Evolutionary conservation across 2,797 vertebrate genomes (phyloP), one percentile per base, ranked within the genome.

Genomic region (Halcyon chelicuti): DNA sequence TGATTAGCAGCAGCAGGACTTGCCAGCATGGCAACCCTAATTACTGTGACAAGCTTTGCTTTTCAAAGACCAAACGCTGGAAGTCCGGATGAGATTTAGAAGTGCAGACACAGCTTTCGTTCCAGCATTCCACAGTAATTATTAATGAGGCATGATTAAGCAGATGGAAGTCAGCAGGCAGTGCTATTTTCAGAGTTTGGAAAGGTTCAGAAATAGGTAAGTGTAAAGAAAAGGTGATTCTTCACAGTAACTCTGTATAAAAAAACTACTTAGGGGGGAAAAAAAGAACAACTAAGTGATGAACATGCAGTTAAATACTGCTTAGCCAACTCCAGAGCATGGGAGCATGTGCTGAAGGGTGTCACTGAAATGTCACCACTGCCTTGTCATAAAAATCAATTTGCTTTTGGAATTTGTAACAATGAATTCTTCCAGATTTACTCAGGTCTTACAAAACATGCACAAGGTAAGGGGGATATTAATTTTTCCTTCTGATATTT

Each of bases 111-210:
- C 61, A 90, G 82, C 80, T 83, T 61, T 46, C 22, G 47, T 31
- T 73, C 52, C 80, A 90, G 74, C 81, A 88, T 95, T 92, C 92
- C 87, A 12, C 39, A 77, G 33, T 51, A 82, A 88, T 89, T 74
- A 87, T 49, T 79, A 95, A 79, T 40, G 46, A 88, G 44, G 75
- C 75, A 79, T 70, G 78, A 94, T 78, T 75, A 88, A 95, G 66
- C 29, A 93, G 70, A 60, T 1, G 29, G 18, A 72, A 91, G 51
- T 46, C 72, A 95, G 82, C 65, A 96, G 28, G 63, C 29, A 52
- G 39, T 19, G 84, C 62, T 87, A 7, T 47, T 73, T 55, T 51
- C 60, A 91, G 35, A 71, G 35, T 31, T 16, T 29, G 33, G 31
- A 40, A 72, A 63, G 20, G 39, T 47, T 79, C 52, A 60, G 22